phyloP scores from a whole-genome alignment of 64 coral and sea anemone species.

The Montipora foliosa region DNA sequence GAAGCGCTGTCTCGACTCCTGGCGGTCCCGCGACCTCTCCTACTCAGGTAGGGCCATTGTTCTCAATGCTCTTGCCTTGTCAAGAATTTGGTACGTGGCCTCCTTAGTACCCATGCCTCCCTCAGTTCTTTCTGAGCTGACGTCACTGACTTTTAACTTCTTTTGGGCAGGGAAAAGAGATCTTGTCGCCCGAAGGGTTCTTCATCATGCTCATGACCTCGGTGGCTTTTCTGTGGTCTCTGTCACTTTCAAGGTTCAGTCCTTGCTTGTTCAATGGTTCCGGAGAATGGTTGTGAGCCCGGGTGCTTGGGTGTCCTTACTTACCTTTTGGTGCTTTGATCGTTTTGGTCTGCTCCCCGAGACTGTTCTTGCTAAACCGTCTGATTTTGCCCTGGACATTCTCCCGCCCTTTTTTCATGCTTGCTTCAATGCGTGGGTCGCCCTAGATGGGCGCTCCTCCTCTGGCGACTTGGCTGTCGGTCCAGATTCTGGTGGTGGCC shows the following conservation, averaged over 20 bases:
- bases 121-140: not conserved
- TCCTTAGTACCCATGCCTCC: not conserved
- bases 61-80: not conserved
- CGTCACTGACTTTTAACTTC: not conserved
- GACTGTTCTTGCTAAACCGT: not conserved
- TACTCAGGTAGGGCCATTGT: not conserved
- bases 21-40: not conserved
- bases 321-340: not conserved
- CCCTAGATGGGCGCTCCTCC: not conserved
- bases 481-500: too few species aligned
- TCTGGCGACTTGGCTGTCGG: not conserved
- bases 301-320: not conserved
- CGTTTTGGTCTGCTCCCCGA: not conserved
- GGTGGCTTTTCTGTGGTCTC: not conserved
- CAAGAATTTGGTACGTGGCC: not conserved
- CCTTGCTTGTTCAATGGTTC: slow-evolving; percentile 3
- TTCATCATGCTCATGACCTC: not conserved
- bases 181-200: not conserved
- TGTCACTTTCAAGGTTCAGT: not conserved
- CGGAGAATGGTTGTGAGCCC: not conserved
- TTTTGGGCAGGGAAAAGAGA: slow-evolving; percentile 9
- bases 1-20: not conserved
- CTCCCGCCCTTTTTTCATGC: not conserved
- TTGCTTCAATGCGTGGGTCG: not conserved
- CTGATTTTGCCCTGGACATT: not conserved